Conservation (phyloP, 2,113 vertebrate genomes). For the Tetrao urogallus region DNA sequence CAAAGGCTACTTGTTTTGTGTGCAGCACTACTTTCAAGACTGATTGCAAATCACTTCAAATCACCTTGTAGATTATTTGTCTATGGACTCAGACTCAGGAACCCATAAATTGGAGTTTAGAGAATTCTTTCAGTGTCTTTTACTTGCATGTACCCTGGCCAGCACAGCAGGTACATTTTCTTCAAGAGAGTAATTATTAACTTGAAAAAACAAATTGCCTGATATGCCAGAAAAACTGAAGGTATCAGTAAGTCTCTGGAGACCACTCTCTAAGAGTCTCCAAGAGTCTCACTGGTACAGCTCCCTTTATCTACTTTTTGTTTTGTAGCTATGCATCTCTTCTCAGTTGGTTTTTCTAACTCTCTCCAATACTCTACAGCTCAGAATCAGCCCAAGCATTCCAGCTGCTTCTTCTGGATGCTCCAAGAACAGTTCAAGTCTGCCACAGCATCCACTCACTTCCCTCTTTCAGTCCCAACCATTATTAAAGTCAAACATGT, state of each 20-base stretch:
- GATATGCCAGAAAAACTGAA: background rate
- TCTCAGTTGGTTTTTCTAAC: background rate
- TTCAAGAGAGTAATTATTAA: background rate
- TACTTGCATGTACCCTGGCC: background rate
- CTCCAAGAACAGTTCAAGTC: background rate
- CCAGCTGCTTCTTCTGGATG: background rate
- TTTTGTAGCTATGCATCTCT: background rate
- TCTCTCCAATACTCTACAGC: background rate
- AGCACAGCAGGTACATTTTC: background rate
- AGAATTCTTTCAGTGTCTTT: background rate
- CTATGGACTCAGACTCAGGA: background rate
- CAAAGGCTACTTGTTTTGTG: background rate
- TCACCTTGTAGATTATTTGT: background rate
- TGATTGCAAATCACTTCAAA: background rate
- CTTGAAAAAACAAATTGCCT: background rate
- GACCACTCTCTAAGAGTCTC: background rate
- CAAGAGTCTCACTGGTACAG: background rate
- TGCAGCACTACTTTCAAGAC: background rate
- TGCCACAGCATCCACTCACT: background rate
- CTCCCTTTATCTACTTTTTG: background rate
- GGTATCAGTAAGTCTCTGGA: background rate
- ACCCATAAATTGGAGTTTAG: background rate
- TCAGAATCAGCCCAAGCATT: background rate
- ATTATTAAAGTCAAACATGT: background rate
- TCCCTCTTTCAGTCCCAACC: background rate